A percentile compares a stretch with the other conserved stretches of the same genome.
These are phyloP conservation scores for Magallana nippona DNA, from an alignment of 2,888 invertebrate genomes.

Conservation along the genomic window DNA sequence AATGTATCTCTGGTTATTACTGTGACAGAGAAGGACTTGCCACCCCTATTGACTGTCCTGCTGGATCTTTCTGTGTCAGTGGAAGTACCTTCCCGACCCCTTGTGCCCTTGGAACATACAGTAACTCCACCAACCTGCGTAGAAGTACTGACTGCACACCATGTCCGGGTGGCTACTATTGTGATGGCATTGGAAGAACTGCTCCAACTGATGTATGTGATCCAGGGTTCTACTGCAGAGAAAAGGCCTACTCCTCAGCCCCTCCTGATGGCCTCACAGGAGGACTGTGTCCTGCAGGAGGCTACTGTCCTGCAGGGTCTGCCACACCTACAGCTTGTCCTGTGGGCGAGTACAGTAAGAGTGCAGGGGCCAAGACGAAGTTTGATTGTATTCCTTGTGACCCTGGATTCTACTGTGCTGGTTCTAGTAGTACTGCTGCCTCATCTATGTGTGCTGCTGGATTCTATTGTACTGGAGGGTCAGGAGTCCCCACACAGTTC, in stretches of 20 bases:
- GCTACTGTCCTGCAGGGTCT: conserved; percentile 76
- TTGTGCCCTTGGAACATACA: conserved; percentile 78
- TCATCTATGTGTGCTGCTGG: conserved; percentile 74
- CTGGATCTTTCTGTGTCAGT: conserved; percentile 77
- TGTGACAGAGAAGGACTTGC: conserved; percentile 76
- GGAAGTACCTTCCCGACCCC: conserved; percentile 74
- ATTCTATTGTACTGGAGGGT: conserved; percentile 77
- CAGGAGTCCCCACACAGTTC: conserved; percentile 73
- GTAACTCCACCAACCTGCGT: conserved; percentile 73
- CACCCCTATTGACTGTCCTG: conserved; percentile 73
- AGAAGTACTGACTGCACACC: conserved; percentile 77
- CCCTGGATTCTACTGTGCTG: conserved; percentile 77
- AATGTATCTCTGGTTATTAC: conserved; percentile 77
- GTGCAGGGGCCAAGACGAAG: conserved; percentile 74
- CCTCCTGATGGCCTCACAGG: conserved; percentile 78
- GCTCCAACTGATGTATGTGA: conserved; percentile 75
- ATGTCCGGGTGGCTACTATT: conserved; percentile 78
- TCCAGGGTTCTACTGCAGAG: conserved; percentile 75
- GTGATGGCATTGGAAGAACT: conserved; percentile 77
- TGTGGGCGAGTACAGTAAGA: conserved; percentile 75
- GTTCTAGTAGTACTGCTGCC: conserved; percentile 73
- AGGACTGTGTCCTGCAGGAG: conserved; percentile 77
- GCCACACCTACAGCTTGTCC: conserved; percentile 73
- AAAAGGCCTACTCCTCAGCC: conserved; percentile 78
- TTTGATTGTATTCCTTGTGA: conserved; percentile 78